Conservation (phyloP, 2,113 vertebrate genomes). For the Andinoacara biseriatus region DNA sequence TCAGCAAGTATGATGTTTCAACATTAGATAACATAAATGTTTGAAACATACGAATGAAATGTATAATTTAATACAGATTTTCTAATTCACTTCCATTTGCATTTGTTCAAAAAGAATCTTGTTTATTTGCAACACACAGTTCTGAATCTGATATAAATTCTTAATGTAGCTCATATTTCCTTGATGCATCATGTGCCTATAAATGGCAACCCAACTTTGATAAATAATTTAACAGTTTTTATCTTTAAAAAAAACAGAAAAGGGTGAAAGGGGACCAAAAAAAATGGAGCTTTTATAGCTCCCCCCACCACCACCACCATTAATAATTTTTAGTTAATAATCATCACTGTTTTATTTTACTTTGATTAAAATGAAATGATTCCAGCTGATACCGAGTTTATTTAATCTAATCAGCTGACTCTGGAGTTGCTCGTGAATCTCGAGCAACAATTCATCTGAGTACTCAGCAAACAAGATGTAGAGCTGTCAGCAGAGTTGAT, state of each 20-base stretch:
- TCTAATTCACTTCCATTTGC: slow-evolving; percentile 22
- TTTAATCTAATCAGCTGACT: slow-evolving; percentile 38
- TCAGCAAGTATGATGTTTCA: neutral
- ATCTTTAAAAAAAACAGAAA: neutral
- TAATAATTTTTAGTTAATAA: slow-evolving; percentile 19
- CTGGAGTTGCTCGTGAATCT: slow-evolving; percentile 15
- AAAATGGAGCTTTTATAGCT: slow-evolving; percentile 6
- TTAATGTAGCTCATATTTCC: slow-evolving; percentile 27
- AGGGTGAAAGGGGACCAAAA: neutral
- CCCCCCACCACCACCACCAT: neutral
- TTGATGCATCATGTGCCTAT: slow-evolving; percentile 22
- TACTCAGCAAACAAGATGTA: slow-evolving; percentile 27
- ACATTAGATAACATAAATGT: neutral
- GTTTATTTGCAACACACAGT: slow-evolving; percentile 19
- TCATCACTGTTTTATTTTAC: slow-evolving; percentile 12
- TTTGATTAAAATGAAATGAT: slow-evolving; percentile 19
- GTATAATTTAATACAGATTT: slow-evolving; percentile 21
- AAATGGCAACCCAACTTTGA: slow-evolving; percentile 42
- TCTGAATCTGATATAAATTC: slow-evolving; percentile 11
- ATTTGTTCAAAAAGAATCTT: slow-evolving; percentile 47
- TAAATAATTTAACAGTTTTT: slow-evolving; percentile 57
- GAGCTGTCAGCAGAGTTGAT: slow-evolving; percentile 37
- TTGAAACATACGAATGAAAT: slow-evolving; percentile 17
- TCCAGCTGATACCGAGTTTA: slow-evolving; percentile 6
- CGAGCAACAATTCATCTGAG: slow-evolving; percentile 34